A percentile compares a stretch with the other conserved stretches of the same genome.
These are phyloP conservation scores for Catharus ustulatus DNA, from an alignment of 2,797 vertebrate species.

Conservation along the genomic window DNA sequence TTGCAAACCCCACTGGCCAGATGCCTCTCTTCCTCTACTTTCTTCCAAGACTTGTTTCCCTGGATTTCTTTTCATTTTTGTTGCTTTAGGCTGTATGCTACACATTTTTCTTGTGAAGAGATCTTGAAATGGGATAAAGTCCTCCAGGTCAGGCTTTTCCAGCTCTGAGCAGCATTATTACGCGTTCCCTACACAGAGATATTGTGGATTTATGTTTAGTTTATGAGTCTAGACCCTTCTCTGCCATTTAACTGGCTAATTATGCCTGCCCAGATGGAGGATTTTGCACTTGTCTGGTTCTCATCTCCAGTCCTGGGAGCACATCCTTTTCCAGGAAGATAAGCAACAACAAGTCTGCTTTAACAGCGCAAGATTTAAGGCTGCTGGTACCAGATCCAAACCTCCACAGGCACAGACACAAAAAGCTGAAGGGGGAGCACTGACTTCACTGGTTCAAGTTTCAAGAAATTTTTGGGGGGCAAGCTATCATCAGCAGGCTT, in stretches of 20 bases:
- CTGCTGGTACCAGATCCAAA: background rate
- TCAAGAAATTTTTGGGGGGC: background rate
- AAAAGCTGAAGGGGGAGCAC: background rate
- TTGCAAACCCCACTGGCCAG: background rate
- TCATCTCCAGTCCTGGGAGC: background rate
- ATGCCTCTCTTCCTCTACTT: background rate
- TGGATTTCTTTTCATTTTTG: background rate
- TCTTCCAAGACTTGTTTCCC: background rate
- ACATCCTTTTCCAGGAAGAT: constrained; percentile 27
- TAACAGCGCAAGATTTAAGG: background rate
- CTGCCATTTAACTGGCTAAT: background rate
- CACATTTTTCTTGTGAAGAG: background rate
- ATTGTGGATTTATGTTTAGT: background rate
- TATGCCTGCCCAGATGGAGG: background rate
- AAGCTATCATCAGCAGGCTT: background rate
- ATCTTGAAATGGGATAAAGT: background rate
- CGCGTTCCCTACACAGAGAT: background rate
- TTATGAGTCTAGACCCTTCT: background rate
- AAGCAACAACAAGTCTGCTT: background rate
- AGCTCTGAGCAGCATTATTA: background rate
- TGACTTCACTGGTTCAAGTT: background rate
- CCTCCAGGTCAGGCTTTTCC: background rate
- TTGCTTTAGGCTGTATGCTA: background rate
- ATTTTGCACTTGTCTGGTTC: constrained; percentile 6
- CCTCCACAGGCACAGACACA: background rate